phyloP scores from a whole-genome alignment of 1,140 invertebrate genomes.

The Ips typographus region DNA sequence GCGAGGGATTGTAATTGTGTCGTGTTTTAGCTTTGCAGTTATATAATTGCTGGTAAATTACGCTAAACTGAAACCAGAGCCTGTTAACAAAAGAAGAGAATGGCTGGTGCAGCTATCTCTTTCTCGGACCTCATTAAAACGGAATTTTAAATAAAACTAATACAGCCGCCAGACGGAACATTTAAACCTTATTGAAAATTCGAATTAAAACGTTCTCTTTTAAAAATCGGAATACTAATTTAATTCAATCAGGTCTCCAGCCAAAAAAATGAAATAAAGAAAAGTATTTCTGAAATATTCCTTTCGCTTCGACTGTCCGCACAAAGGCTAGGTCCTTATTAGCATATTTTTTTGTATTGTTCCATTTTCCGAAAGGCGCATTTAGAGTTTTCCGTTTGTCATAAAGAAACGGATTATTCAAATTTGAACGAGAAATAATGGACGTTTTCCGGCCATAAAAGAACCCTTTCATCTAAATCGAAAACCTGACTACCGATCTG shows the following conservation, averaged over 20 bases:
- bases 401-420: conserved; percentile 48
- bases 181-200: conserved; percentile 17
- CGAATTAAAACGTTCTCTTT: conserved; percentile 17
- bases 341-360: conserved; percentile 28
- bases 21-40: too few relatives aligned
- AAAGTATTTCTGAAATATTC: conserved; percentile 6
- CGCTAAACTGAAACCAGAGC: too few relatives aligned
- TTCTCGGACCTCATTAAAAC: too few relatives aligned
- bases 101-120: too few relatives aligned
- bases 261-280: conserved; percentile 10
- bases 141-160: background rate
- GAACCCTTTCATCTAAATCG: conserved; percentile 42
- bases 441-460: conserved; percentile 43
- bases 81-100: too few relatives aligned
- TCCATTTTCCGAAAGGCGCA: conserved; percentile 28
- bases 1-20: too few relatives aligned
- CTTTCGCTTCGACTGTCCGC: conserved; percentile 7
- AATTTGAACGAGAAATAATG: conserved; percentile 48
- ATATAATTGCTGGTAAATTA: too few relatives aligned
- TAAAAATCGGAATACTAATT: conserved; percentile 29
- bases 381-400: conserved; percentile 34
- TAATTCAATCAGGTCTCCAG: conserved; percentile 21
- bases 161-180: background rate
- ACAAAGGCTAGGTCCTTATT: conserved; percentile 30
- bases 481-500: conserved; percentile 14